Evolutionary conservation across 37 sponge, comb jelly and placozoan genomes (phyloP), one percentile per base, ranked within the genome.

Genomic region (Chondrosia reniformis): DNA sequence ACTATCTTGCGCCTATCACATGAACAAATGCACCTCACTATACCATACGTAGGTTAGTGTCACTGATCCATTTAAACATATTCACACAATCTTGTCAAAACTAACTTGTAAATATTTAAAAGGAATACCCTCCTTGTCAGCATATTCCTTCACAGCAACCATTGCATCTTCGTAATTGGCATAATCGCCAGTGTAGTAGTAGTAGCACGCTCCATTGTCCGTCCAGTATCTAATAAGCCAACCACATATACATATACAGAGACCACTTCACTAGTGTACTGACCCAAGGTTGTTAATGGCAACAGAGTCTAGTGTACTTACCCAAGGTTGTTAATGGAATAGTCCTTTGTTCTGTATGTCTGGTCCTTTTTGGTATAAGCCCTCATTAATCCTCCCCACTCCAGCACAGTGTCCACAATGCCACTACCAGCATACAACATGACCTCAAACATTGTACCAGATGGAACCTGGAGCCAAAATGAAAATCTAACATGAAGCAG

Each of bases 211-310:
- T 25, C 92, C 92, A 81, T 91, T 86, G 76, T 91, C 92, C 27
- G 92, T 91, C 84, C 87, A 91, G 46, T 91, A 91, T 19, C 89
- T 89, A n/a, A n/a, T n/a, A n/a, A n/a, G n/a, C n/a, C n/a, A n/a
- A n/a, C n/a, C n/a, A n/a, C n/a, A n/a, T n/a, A n/a, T n/a, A n/a
- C n/a, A n/a, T n/a, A n/a, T n/a, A n/a, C n/a, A n/a, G n/a, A n/a
- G n/a, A n/a, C n/a, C n/a, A n/a, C n/a, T n/a, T n/a, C n/a, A n/a
- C n/a, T n/a, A n/a, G n/a, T n/a, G n/a, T n/a, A n/a, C n/a, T n/a
- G n/a, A n/a, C n/a, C n/a, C n/a, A n/a, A n/a, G n/a, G n/a, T n/a
- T n/a, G n/a, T n/a, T n/a, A n/a, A n/a, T n/a, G n/a, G n/a, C 28
- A 30, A 19, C 9, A 59, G 61, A 13, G 6, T 30, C 61, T 30